Evolutionary conservation across 2,797 vertebrate genomes (phyloP).

Genomic region (Balearica regulorum): DNA sequence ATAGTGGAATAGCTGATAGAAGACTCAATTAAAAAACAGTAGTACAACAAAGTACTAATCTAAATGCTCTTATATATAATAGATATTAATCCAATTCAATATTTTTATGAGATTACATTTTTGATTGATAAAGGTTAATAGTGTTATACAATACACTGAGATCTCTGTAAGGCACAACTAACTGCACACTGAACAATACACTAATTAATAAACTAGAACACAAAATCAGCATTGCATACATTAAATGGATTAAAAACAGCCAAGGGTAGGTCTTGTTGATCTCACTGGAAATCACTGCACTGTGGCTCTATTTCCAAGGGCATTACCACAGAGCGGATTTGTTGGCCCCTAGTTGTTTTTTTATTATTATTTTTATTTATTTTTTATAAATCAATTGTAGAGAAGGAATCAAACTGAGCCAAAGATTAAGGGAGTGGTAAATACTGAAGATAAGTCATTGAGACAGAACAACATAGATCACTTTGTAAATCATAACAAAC

Average conservation of each 20-base stretch:
- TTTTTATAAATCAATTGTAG: not conserved
- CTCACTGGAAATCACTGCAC: not conserved
- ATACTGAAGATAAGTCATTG: not conserved
- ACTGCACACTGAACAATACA: not conserved
- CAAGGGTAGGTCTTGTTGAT: not conserved
- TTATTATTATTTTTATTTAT: not conserved
- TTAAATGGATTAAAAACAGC: not conserved
- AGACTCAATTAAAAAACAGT: not conserved
- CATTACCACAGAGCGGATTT: not conserved
- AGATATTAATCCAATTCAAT: not conserved
- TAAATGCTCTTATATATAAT: not conserved
- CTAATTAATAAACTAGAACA: constrained; percentile 1
- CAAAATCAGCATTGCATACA: not conserved
- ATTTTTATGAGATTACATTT: constrained; percentile 27
- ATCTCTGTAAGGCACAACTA: not conserved
- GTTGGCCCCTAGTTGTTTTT: not conserved
- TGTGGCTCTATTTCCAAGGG: not conserved
- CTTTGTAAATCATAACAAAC: not conserved
- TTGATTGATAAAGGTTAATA: constrained; percentile 18
- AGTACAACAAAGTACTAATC: not conserved
- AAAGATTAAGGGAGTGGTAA: not conserved
- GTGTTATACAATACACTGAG: not conserved
- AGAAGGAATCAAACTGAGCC: not conserved
- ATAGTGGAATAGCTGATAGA: not conserved
- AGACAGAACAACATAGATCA: not conserved